phyloP scores from a whole-genome alignment of 2,888 invertebrate species.

The Sinotaia quadrata region DNA sequence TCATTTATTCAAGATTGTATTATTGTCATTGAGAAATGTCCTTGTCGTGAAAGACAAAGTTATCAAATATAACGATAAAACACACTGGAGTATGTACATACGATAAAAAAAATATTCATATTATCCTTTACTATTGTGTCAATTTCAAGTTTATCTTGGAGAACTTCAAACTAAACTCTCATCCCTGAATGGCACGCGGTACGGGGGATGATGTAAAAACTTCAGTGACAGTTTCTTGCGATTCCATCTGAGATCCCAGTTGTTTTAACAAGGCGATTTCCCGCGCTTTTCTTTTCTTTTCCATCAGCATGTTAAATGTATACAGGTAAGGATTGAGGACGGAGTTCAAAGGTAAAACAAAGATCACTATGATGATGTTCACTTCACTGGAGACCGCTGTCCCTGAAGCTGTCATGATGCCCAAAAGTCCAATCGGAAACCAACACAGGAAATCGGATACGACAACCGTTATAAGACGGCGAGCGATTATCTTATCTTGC shows the following conservation, averaged over 20 bases:
- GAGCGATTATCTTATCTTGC: slow-evolving; percentile 7
- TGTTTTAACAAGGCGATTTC: background rate
- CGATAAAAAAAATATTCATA: too few relatives aligned
- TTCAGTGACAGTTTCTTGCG: too few relatives aligned
- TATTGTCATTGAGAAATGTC: too few relatives aligned
- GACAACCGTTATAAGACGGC: slow-evolving; percentile 26
- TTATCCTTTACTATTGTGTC: too few relatives aligned
- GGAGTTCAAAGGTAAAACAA: slow-evolving; percentile 5
- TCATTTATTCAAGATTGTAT: too few relatives aligned
- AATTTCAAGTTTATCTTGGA: too few relatives aligned
- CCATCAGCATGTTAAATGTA: slow-evolving; percentile 1
- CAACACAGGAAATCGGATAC: slow-evolving; percentile 34
- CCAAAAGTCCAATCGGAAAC: slow-evolving; percentile 34
- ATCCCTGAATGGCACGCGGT: too few relatives aligned
- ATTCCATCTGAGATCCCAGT: background rate
- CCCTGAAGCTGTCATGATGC: slow-evolving; percentile 23
- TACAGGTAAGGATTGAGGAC: slow-evolving; percentile 10
- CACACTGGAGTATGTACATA: too few relatives aligned
- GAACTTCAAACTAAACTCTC: too few relatives aligned
- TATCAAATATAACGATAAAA: too few relatives aligned
- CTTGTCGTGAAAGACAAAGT: too few relatives aligned
- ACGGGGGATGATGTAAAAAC: too few relatives aligned
- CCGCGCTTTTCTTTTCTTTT: background rate
- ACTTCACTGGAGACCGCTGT: slow-evolving; percentile 27
- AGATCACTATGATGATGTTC: slow-evolving; percentile 55